Percentiles rank a stretch among this genome's conserved stretches.
Conservation (phyloP, 2,888 invertebrate genomes). For the Phytoseiulus persimilis region DNA sequence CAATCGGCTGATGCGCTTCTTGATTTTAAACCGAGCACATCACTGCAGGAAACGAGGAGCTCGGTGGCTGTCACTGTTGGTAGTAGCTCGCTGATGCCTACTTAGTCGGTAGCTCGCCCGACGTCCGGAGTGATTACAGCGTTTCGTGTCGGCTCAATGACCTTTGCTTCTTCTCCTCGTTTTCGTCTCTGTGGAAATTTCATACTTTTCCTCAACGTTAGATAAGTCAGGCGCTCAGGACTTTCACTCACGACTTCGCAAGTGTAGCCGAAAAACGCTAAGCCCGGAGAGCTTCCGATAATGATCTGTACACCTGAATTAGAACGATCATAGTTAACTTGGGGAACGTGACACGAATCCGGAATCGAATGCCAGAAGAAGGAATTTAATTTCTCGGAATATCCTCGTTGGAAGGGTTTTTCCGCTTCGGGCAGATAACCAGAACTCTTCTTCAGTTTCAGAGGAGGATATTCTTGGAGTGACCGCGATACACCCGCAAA, state of each 20-base stretch:
- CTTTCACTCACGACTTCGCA: background rate
- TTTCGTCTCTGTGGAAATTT: background rate
- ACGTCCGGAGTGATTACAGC: background rate
- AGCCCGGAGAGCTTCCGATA: background rate
- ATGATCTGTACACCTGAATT: background rate
- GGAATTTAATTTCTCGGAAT: no score
- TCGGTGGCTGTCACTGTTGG: no score
- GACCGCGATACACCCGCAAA: background rate
- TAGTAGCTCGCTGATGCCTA: background rate
- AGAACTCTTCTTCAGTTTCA: background rate
- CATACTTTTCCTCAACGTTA: background rate
- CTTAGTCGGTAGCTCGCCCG: background rate
- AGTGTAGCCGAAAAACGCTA: background rate
- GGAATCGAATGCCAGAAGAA: no score
- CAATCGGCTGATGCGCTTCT: no score
- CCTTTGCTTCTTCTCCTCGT: background rate
- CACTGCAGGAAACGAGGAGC: no score
- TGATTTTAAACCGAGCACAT: no score
- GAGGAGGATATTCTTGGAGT: background rate
- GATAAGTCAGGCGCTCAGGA: background rate
- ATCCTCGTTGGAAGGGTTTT: no score
- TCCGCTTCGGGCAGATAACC: background rate
- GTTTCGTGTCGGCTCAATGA: background rate
- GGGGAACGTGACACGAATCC: no score
- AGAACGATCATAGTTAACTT: no score